Percentiles rank a stretch among this genome's conserved stretches.
Evolutionary conservation across 53 echinoderm and acorn worm species (phyloP).

Genomic region (Patiria pectinifera): DNA sequence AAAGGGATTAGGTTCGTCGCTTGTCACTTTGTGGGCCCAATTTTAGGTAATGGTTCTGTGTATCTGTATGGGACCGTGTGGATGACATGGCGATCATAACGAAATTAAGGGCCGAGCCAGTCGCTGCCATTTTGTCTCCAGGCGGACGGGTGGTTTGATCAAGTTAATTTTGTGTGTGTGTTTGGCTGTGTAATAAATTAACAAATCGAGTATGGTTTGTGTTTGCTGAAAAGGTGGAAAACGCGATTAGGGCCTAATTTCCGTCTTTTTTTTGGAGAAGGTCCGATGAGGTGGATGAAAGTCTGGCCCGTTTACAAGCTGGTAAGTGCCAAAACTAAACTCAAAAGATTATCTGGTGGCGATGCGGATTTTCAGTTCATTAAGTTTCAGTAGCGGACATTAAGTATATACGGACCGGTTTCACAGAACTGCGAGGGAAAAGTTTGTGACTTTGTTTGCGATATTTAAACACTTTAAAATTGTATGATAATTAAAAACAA

Average conservation of each 20-base stretch:
- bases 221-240: not conserved
- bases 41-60: not conserved
- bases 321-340: no score
- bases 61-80: not conserved
- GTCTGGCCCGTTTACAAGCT: not conserved
- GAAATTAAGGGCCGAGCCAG: not conserved
- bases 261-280: not conserved
- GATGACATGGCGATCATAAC: not conserved
- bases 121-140: not conserved
- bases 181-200: not conserved
- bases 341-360: no score
- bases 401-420: no score
- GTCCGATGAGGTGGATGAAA: not conserved
- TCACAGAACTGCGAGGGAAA: no score
- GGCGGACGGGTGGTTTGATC: slow-evolving; percentile 14
- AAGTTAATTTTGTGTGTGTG: not conserved
- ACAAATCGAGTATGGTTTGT: slow-evolving; percentile 14
- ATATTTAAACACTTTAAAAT: no score
- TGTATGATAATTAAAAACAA: no score
- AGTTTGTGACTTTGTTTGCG: no score
- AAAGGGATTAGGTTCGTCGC: slow-evolving; percentile 5
- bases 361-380: no score
- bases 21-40: slow-evolving; percentile 15
- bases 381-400: no score
- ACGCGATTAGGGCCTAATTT: slow-evolving; percentile 6